Conservation (phyloP, 2,113 vertebrate species). For the Nothocercus nigrocapillus region DNA sequence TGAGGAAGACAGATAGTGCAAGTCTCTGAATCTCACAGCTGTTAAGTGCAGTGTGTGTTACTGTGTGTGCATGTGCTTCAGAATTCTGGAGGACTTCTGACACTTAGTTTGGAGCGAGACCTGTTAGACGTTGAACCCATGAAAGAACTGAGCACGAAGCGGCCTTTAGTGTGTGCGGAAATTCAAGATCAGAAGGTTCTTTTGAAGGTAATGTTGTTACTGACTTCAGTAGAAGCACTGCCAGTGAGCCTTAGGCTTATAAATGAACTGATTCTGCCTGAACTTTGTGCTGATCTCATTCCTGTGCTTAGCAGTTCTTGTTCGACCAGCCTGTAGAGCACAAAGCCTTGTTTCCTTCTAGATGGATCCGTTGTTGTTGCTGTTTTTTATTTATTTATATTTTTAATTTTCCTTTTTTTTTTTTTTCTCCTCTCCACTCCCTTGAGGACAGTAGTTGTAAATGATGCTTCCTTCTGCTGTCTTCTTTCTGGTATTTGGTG, state of each 20-base stretch:
- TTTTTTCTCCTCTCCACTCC: neutral
- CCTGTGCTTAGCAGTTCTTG: neutral
- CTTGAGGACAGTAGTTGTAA: neutral
- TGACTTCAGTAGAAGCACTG: neutral
- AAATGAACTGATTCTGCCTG: neutral
- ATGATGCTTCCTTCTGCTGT: neutral
- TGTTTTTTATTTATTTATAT: too few species aligned
- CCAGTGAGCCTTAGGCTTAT: neutral
- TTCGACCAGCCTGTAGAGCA: neutral
- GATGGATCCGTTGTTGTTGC: too few species aligned
- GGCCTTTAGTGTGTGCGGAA: conserved; percentile 78
- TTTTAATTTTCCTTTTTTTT: neutral
- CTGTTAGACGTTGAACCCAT: conserved; percentile 83
- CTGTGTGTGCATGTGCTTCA: conserved; percentile 23
- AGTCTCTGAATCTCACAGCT: neutral
- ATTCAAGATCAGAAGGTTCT: conserved; percentile 80
- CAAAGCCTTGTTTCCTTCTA: neutral
- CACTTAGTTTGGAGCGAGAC: conserved; percentile 80
- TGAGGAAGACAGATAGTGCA: neutral
- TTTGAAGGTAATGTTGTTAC: conserved; percentile 78
- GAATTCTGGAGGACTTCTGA: conserved; percentile 83
- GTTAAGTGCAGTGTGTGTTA: neutral
- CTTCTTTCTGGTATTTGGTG: neutral
- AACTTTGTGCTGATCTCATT: neutral
- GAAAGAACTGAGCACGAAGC: conserved; percentile 82